These are phyloP conservation scores for Ormyrus thymus DNA, from an alignment of 2,888 invertebrate species.

Conservation along the genomic window DNA sequence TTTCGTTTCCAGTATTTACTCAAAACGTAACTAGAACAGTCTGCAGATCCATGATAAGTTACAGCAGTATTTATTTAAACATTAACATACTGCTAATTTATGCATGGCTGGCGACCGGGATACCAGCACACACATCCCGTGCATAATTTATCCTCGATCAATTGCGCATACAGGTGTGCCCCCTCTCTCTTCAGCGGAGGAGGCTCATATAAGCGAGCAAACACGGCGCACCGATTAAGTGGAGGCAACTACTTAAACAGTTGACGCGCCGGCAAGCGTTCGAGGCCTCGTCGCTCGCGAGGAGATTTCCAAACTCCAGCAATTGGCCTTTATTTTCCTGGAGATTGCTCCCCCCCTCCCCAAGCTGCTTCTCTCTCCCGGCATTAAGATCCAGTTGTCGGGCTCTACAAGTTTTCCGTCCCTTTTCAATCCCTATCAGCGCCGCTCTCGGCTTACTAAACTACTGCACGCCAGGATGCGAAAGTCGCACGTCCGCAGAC, in stretches of 20 bases:
- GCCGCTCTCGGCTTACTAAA: not conserved
- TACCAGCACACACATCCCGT: not conserved
- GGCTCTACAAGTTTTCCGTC: constrained; percentile 42
- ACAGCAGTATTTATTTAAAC: not conserved
- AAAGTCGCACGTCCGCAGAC: not conserved
- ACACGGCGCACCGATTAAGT: constrained; percentile 20
- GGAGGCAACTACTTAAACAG: constrained; percentile 14
- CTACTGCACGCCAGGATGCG: not conserved
- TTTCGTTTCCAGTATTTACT: not conserved
- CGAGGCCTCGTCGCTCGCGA: not conserved
- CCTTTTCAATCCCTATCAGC: not conserved
- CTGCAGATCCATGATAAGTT: not conserved
- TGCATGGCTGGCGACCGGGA: not conserved
- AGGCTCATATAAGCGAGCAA: not conserved
- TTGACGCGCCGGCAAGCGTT: not conserved
- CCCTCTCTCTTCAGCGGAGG: not conserved
- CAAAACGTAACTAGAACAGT: not conserved
- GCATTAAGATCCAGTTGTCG: constrained; percentile 57
- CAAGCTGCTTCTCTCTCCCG: not conserved
- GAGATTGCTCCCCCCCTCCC: not conserved
- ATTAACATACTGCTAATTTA: not conserved
- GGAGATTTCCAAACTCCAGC: constrained; percentile 16
- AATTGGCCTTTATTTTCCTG: constrained; percentile 32
- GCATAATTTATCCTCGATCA: constrained; percentile 35
- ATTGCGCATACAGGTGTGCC: not conserved